phyloP scores from a whole-genome alignment of 2,888 invertebrate genomes.

The Pemphredon lugubris region DNA sequence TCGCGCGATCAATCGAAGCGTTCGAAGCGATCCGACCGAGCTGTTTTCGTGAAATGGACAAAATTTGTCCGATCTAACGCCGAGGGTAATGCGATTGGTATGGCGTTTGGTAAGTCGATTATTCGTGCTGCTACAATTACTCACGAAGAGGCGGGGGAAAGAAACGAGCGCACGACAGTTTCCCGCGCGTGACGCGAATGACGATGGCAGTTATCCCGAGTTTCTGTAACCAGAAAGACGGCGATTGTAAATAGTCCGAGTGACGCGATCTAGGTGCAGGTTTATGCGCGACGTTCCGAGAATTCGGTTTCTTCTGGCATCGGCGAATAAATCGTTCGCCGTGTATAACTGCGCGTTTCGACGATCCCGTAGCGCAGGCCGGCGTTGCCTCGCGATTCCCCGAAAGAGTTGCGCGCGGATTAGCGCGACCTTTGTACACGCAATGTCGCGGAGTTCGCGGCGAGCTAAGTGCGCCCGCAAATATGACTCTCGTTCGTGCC shows the following conservation, averaged over 20 bases:
- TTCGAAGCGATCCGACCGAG: too few relatives aligned
- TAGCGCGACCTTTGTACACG: conserved; percentile 49
- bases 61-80: conserved; percentile 34
- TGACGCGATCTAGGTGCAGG: conserved; percentile 12
- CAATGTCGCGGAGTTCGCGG: conserved; percentile 23
- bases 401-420: conserved; percentile 33
- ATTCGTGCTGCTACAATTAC: conserved; percentile 67
- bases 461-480: conserved; percentile 54
- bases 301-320: conserved; percentile 21
- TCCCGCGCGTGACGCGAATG: conserved; percentile 72
- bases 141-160: conserved; percentile 54
- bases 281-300: conserved; percentile 22
- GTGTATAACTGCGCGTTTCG: conserved; percentile 7
- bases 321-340: conserved; percentile 7
- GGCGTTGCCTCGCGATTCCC: conserved; percentile 18
- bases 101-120: conserved; percentile 67
- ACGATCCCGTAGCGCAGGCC: conserved; percentile 20
- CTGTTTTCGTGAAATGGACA: conserved; percentile 6
- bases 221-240: conserved; percentile 53
- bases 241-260: conserved; percentile 16
- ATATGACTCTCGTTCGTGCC: conserved; percentile 35
- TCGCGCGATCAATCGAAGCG: not conserved
- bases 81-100: conserved; percentile 68
- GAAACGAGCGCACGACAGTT: conserved; percentile 64
- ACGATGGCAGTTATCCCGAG: conserved; percentile 39